Conservation (phyloP, 1,140 invertebrate species). For the Hetaerina americana region DNA sequence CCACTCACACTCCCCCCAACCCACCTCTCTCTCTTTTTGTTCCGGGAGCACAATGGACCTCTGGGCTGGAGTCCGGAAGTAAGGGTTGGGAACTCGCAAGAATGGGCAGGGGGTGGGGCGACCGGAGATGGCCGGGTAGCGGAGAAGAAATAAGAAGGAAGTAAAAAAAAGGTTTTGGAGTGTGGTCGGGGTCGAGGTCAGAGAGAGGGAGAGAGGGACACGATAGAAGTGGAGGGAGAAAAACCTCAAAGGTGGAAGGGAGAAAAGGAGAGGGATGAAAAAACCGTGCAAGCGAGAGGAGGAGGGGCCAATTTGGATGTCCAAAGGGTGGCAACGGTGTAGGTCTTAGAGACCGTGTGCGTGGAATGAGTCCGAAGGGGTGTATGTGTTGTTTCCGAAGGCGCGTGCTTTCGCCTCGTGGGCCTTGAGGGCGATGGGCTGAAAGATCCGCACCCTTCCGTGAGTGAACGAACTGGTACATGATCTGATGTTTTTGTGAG, state of each 20-base stretch:
- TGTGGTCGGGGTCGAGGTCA: no score
- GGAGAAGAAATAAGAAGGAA: no score
- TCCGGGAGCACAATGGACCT: neutral
- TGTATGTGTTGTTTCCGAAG: neutral
- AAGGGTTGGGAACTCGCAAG: neutral
- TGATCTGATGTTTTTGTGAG: no score
- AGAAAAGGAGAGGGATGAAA: no score
- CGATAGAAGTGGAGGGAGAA: no score
- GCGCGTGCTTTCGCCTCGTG: neutral
- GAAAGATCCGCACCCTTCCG: neutral
- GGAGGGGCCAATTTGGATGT: neutral
- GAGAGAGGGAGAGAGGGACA: no score
- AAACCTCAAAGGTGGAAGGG: no score
- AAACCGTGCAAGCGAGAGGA: neutral
- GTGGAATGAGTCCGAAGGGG: no score
- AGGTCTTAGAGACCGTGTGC: no score
- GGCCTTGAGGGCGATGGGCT: neutral
- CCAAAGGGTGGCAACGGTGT: neutral
- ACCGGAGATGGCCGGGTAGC: neutral
- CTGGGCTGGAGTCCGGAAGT: neutral
- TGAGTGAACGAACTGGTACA: no score
- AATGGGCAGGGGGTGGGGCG: neutral
- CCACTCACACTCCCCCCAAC: neutral
- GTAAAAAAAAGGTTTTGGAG: no score
- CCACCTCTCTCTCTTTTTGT: neutral